A percentile compares a stretch with the other conserved stretches of the same genome.
Evolutionary conservation across 2,797 vertebrate genomes (phyloP).

Genomic region (Danio choprae): DNA sequence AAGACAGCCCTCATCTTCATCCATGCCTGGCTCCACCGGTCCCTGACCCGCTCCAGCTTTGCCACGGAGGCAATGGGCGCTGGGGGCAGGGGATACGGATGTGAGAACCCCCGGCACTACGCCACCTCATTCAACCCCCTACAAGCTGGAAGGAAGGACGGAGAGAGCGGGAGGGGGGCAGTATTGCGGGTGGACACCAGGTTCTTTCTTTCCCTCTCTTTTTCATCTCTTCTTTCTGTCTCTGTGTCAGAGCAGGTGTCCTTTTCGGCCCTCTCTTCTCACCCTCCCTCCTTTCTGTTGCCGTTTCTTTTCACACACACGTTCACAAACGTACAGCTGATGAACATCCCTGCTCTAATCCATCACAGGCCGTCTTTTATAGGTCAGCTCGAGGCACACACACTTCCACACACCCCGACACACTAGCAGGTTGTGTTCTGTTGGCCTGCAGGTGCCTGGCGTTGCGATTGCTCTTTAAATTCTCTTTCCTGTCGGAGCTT

Average conservation of each 20-base stretch:
- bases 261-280: constrained; percentile 67
- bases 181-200: constrained; percentile 75
- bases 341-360: constrained; percentile 77
- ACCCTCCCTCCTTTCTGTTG: constrained; percentile 56
- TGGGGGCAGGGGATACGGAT: constrained; percentile 73
- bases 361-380: constrained; percentile 82
- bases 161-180: constrained; percentile 54
- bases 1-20: constrained; percentile 76
- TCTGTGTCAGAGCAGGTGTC: constrained; percentile 80
- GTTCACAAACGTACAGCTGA: constrained; percentile 55
- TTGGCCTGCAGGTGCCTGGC: constrained; percentile 83
- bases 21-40: constrained; percentile 74
- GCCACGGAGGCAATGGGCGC: constrained; percentile 70
- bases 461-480: constrained; percentile 88
- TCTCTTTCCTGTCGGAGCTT: constrained; percentile 61
- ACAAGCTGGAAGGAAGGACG: constrained; percentile 69
- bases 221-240: constrained; percentile 72
- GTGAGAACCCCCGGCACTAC: constrained; percentile 73
- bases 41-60: constrained; percentile 76
- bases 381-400: constrained; percentile 69
- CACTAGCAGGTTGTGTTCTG: constrained; percentile 79
- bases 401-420: constrained; percentile 51
- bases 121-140: constrained; percentile 73
- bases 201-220: constrained; percentile 78
- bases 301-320: constrained; percentile 61